These are phyloP conservation scores for Pseudorhiza aurosa DNA, from an alignment of 30 jellyfish, hydroid and myxozoan genomes.

Conservation along the genomic window DNA sequence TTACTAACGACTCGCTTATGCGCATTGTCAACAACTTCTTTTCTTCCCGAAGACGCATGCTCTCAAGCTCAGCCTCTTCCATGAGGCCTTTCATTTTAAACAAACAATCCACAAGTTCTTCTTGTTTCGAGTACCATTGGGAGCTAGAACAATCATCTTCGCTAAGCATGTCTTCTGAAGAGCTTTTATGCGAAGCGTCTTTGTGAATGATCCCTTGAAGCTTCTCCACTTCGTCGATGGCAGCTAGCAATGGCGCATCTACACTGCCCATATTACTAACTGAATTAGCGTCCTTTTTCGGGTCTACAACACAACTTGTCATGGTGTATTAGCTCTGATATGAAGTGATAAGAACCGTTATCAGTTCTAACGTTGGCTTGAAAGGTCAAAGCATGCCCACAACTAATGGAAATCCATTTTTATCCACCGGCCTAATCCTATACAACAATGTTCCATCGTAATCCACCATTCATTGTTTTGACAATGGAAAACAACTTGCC, in stretches of 20 bases:
- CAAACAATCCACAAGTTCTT: slow-evolving; percentile 70
- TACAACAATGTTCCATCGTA: slow-evolving; percentile 15
- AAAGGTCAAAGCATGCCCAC: slow-evolving; percentile 35
- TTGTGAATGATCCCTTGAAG: slow-evolving; percentile 41
- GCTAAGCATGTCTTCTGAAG: slow-evolving; percentile 63
- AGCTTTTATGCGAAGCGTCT: slow-evolving; percentile 58
- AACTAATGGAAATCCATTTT: neutral
- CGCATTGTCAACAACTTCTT: slow-evolving; percentile 66
- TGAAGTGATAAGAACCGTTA: slow-evolving; percentile 18
- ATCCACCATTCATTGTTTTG: slow-evolving; percentile 38
- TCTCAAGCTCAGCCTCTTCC: slow-evolving; percentile 89
- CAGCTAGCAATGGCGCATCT: slow-evolving; percentile 71
- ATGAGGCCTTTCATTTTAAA: slow-evolving; percentile 75
- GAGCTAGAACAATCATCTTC: slow-evolving; percentile 60
- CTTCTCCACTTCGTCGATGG: slow-evolving; percentile 79
- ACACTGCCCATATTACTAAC: neutral
- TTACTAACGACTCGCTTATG: slow-evolving; percentile 74
- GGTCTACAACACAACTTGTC: slow-evolving; percentile 18
- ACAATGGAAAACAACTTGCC: slow-evolving; percentile 27
- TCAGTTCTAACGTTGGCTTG: neutral
- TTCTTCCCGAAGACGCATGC: slow-evolving; percentile 80
- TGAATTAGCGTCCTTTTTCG: neutral
- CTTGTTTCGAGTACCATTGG: slow-evolving; percentile 63
- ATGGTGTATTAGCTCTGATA: slow-evolving; percentile 1
- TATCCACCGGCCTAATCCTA: slow-evolving; percentile 21